A percentile compares a stretch with the other conserved stretches of the same genome.
Evolutionary conservation across 2,888 invertebrate species (phyloP).

Genomic region (Daptonema setosum): DNA sequence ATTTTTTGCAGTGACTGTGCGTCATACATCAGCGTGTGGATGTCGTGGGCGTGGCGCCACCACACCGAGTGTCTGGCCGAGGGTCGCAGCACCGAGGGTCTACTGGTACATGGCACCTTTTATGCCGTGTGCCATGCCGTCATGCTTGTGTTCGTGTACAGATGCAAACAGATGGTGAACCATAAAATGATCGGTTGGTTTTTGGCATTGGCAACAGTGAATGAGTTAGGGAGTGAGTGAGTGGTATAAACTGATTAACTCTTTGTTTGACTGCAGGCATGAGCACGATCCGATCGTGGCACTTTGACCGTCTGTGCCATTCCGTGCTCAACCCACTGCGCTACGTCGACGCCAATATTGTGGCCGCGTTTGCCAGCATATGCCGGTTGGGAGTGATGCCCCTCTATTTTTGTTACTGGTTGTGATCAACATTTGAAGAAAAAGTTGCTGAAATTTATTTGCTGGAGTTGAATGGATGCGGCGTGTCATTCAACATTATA

Average conservation of each 20-base stretch:
- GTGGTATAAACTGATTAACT: too few species aligned
- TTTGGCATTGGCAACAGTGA: too few species aligned
- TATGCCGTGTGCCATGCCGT: slow-evolving; percentile 73
- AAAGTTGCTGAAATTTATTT: too few species aligned
- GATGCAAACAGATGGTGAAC: slow-evolving; percentile 56
- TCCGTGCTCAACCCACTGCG: slow-evolving; percentile 66
- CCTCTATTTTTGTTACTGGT: not conserved
- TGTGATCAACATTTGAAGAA: not conserved
- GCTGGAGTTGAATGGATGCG: too few species aligned
- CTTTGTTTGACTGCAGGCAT: slow-evolving; percentile 42
- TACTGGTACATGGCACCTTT: slow-evolving; percentile 50
- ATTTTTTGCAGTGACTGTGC: not conserved
- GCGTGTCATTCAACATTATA: too few species aligned
- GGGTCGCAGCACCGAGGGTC: slow-evolving; percentile 10
- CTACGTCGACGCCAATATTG: slow-evolving; percentile 40
- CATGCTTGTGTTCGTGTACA: slow-evolving; percentile 73
- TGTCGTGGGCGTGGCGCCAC: not conserved
- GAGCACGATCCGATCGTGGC: slow-evolving; percentile 53
- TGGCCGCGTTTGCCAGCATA: slow-evolving; percentile 9
- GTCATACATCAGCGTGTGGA: not conserved
- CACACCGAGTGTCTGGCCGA: not conserved
- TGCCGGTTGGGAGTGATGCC: not conserved
- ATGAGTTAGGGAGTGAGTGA: too few species aligned
- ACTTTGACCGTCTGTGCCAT: slow-evolving; percentile 62
- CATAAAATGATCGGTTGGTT: not conserved